A percentile compares a stretch with the other conserved stretches of the same genome.
These are phyloP conservation scores for Gymnarchus niloticus DNA, from an alignment of 2,113 vertebrate genomes.

Conservation along the genomic window DNA sequence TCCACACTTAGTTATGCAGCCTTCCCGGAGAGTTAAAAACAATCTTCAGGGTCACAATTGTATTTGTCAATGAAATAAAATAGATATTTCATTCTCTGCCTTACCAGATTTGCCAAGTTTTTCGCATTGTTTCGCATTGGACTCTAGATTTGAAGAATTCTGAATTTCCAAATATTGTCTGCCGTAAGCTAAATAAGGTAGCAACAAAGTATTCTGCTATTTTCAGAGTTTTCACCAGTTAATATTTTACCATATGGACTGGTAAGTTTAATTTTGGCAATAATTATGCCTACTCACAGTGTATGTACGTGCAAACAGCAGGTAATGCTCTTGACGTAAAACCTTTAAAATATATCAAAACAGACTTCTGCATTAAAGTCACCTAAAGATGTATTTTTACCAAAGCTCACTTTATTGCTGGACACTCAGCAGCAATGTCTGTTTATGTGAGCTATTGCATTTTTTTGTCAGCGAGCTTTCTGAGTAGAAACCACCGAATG, in stretches of 20 bases:
- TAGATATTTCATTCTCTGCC: background rate
- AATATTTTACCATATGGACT: too few species aligned
- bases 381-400: background rate
- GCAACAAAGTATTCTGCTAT: too few species aligned
- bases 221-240: too few species aligned
- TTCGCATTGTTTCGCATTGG: background rate
- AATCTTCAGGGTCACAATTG: background rate
- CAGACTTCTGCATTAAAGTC: background rate
- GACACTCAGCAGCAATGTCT: background rate
- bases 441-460: background rate
- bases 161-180: background rate
- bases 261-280: too few species aligned
- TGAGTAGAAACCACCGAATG: background rate
- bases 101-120: background rate
- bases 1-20: background rate
- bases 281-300: too few species aligned
- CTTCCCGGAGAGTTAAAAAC: background rate
- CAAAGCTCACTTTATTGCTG: background rate
- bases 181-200: too few species aligned
- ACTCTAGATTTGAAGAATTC: too few species aligned
- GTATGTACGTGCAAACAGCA: background rate
- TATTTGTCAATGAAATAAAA: background rate
- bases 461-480: too few species aligned
- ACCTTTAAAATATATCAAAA: background rate
- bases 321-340: background rate